phyloP scores from a whole-genome alignment of 2,888 invertebrate species.

The Dicycla oo region DNA sequence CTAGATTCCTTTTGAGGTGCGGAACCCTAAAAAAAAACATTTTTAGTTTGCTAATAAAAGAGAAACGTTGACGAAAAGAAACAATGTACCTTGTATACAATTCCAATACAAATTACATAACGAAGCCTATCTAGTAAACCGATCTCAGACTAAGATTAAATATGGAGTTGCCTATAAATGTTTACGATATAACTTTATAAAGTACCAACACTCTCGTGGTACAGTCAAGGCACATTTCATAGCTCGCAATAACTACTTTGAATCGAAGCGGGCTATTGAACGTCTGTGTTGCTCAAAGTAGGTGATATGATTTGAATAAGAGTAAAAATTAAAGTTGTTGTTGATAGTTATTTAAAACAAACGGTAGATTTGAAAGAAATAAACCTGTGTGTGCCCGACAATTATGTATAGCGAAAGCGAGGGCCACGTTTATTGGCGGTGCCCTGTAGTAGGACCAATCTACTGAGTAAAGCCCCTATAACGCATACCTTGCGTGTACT shows the following conservation, averaged over 20 bases:
- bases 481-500: too few relatives aligned
- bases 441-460: too few relatives aligned
- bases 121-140: slow-evolving; percentile 30
- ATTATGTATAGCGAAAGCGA: too few relatives aligned
- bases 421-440: too few relatives aligned
- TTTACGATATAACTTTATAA: slow-evolving; percentile 59
- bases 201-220: slow-evolving; percentile 33
- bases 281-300: slow-evolving; percentile 49
- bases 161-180: slow-evolving; percentile 54
- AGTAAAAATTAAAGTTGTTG: neutral
- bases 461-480: too few relatives aligned
- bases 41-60: too few relatives aligned
- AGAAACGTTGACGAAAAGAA: too few relatives aligned
- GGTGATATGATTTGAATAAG: neutral
- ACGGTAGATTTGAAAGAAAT: too few relatives aligned
- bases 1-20: too few relatives aligned
- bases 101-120: slow-evolving; percentile 18
- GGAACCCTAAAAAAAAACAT: too few relatives aligned
- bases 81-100: slow-evolving; percentile 12
- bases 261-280: slow-evolving; percentile 55
- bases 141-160: slow-evolving; percentile 45
- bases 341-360: neutral
- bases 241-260: slow-evolving; percentile 52
- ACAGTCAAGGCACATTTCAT: slow-evolving; percentile 49
- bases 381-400: too few relatives aligned